Percentiles rank a stretch among this genome's conserved stretches.
Conservation (phyloP, 2,888 invertebrate species). For the Noctua janthina region DNA sequence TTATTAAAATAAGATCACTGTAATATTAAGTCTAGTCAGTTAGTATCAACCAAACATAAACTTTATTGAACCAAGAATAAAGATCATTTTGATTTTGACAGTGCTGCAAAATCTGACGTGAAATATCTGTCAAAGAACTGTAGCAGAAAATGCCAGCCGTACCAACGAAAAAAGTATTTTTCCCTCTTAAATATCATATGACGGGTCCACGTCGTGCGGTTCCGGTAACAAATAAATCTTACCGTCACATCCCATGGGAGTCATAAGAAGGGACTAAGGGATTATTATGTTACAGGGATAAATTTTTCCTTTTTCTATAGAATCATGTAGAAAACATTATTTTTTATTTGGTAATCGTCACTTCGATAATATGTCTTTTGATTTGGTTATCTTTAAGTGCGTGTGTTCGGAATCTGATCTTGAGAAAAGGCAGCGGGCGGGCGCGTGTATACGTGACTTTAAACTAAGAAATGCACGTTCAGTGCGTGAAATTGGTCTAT, state of each 20-base stretch:
- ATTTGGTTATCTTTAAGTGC: slow-evolving; percentile 9
- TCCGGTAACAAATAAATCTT: slow-evolving; percentile 44
- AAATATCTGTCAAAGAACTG: neutral
- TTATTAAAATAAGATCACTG: neutral
- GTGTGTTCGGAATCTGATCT: neutral
- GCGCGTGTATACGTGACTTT: slow-evolving; percentile 25
- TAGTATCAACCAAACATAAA: neutral
- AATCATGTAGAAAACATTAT: neutral
- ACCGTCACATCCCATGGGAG: slow-evolving; percentile 34
- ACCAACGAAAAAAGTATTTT: slow-evolving; percentile 11
- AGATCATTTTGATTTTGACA: neutral
- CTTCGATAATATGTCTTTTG: neutral
- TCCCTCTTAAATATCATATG: slow-evolving; percentile 18
- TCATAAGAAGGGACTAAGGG: slow-evolving; percentile 33
- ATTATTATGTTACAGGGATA: slow-evolving; percentile 30
- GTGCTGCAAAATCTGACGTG: neutral
- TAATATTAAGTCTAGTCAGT: neutral
- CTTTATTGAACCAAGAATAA: neutral
- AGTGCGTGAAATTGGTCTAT: neutral
- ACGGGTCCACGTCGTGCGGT: slow-evolving; percentile 10
- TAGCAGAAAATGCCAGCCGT: neutral
- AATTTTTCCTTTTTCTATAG: slow-evolving; percentile 4
- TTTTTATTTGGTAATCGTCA: slow-evolving; percentile 10
- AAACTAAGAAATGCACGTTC: slow-evolving; percentile 5
- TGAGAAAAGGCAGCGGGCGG: neutral